Evolutionary conservation across 2,888 invertebrate species (phyloP).

Genomic region (Cosmia pyralina): DNA sequence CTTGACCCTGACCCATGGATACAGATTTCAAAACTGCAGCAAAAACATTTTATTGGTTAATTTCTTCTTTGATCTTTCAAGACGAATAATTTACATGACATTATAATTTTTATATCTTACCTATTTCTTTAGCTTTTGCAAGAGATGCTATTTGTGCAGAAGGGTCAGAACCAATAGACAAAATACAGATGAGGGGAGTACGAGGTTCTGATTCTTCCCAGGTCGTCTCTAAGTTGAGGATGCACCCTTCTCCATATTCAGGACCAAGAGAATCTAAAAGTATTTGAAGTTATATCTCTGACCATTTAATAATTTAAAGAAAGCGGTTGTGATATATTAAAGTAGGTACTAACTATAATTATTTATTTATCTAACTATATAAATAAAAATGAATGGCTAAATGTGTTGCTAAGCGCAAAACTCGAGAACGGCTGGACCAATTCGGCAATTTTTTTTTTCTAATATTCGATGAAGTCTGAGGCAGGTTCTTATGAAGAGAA

Average conservation of each 20-base stretch:
- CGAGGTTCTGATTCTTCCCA: slow-evolving; percentile 97
- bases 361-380: no score
- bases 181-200: slow-evolving; percentile 97
- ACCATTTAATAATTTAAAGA: not conserved
- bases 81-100: not conserved
- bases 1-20: slow-evolving; percentile 99
- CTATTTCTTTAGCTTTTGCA: slow-evolving; percentile 95
- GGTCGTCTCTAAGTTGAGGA: slow-evolving; percentile 97
- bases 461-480: no score
- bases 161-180: slow-evolving; percentile 99
- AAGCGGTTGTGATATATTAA: not conserved
- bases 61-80: not conserved
- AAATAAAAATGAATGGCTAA: no score
- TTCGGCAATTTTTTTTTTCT: no score
- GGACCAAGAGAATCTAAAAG: slow-evolving; percentile 94
- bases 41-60: slow-evolving; percentile 15
- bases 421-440: no score
- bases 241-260: slow-evolving; percentile 97
- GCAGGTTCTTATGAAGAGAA: no score
- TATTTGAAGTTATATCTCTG: not conserved
- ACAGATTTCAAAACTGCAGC: slow-evolving; percentile 94
- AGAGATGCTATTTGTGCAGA: slow-evolving; percentile 97
- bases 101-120: slow-evolving; percentile 87
- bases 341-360: not conserved
- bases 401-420: no score